Base-by-base conservation (phyloP, 2,888 invertebrate species). In the Mechanitis mazaeus region DNA sequence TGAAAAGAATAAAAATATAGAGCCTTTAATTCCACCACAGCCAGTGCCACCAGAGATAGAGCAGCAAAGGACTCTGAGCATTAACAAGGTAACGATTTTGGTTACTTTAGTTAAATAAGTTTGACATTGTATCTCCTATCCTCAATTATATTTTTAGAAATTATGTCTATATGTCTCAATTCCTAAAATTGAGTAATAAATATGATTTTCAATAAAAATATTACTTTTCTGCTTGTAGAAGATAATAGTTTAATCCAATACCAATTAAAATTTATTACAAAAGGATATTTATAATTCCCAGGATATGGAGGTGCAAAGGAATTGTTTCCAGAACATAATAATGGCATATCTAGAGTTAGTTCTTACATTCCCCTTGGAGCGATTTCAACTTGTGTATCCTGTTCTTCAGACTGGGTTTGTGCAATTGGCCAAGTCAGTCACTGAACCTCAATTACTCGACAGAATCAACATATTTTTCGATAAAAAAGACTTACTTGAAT, bases 301-400 rank as follows among this genome's bases (percentile, higher is more conserved):
- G 94, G 95, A 98, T 79, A 94, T 94, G 59, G 97, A 97, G 75
- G 96, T 96, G 28, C 95, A 95, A 76, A 92, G 95, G 65, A 93
- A 93, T 61, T 95, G 97, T 31, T 94, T 96, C 88, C 94, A 96
- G 38, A 96, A 97, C 81, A 94, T 96, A 72, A 91, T 98, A 71
- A 94, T 95, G 78, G 95, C 96, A 33, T 94, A 96, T 68, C 92
- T 98, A 78, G 96, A 97, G 77, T 90, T 97, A 70, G 91, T 93
- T 11, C 83, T 93, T 33, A 92, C 93, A 5, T 90, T 95, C 73
- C 91, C 94, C 53, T 84, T 88, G 55, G 92, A 92, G 65, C 87
- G 92, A 55, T 92, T 92, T 74, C 91, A 92, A 69, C 85, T 89
- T 46, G 83, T 90, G 45, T 83, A 84, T 63, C 88, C 89, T 31